Base-by-base conservation (phyloP, 2,797 vertebrate species). In the Poliocrania exsul region DNA sequence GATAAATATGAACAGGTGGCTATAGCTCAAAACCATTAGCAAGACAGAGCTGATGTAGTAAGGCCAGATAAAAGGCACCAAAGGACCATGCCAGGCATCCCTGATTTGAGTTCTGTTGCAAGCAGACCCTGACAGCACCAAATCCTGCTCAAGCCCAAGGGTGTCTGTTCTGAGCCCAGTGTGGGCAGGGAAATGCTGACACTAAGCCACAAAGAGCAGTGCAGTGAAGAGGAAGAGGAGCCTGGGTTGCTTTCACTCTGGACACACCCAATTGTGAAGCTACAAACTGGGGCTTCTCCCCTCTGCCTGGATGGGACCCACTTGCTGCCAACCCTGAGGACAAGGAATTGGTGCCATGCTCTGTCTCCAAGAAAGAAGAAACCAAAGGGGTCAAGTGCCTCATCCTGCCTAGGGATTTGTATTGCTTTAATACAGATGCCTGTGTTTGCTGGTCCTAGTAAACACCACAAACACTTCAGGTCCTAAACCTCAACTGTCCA, bases 141-240 rank as follows among this genome's bases (percentile, higher is more conserved):
- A 77, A 86, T 6, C 8, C 33, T 46, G 31, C 51, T n/a, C 0
- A 2, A 47, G 29, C 29, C 23, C 20, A 42, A 24, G 20, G n/a
- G 11, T 3, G 0, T 20, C 38, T 73, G 50, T 1, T 1, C n/a
- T 2, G 5, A 71, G 42, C n/a, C 65, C 47, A 50, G 0, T 0
- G 0, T 1, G 6, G 64, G 23, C 56, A 49, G 53, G 61, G 65
- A 78, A 21, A 25, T 28, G 77, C 42, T 28, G 42, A 31, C 29
- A 65, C 15, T 38, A 31, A 69, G 50, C 21, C 35, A 37, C 23
- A 29, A 46, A 31, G 31, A 80, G 13, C 77, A 57, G 0, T 10
- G 4, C 12, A 14, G 25, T 5, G 73, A 26, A 15, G 33, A 74
- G 53, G 31, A 83, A 50, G 70, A 75, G 38, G 11, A 81, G 49